Evolutionary conservation across 2,888 invertebrate genomes (phyloP).

Genomic region (Macrophya annulata): DNA sequence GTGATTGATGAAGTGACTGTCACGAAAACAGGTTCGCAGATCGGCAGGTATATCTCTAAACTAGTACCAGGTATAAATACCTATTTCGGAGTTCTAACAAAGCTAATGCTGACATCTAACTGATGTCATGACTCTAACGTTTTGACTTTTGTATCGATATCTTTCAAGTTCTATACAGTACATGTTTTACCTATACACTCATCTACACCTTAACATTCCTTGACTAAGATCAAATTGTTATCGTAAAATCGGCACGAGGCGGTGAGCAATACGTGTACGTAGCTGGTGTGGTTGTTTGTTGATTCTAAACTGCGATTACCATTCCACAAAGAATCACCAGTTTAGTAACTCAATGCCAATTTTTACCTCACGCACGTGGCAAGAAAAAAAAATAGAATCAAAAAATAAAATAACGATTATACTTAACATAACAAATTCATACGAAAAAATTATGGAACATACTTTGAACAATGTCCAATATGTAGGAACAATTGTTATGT

Average conservation of each 20-base stretch:
- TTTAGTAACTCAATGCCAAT: background rate
- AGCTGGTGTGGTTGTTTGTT: constrained; percentile 8
- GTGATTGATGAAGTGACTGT: constrained; percentile 53
- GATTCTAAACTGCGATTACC: constrained; percentile 4
- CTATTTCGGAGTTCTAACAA: background rate
- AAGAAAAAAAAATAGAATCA: background rate
- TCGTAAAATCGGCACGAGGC: constrained; percentile 18
- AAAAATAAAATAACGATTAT: background rate
- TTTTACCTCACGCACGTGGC: background rate
- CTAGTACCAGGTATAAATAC: constrained; percentile 20
- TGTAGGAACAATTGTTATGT: too few relatives aligned
- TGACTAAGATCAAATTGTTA: constrained; percentile 26
- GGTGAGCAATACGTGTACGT: background rate
- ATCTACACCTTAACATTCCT: background rate
- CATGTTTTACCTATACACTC: background rate
- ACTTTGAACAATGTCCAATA: too few relatives aligned
- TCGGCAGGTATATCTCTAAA: constrained; percentile 46
- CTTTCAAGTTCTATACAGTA: constrained; percentile 5
- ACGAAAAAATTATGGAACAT: background rate
- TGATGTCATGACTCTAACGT: constrained; percentile 40
- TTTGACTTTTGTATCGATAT: constrained; percentile 32
- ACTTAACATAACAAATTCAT: background rate
- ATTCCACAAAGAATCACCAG: constrained; percentile 15
- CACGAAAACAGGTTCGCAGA: constrained; percentile 49
- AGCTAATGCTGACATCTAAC: constrained; percentile 37